These are phyloP conservation scores for Enoplosus armatus DNA, from an alignment of 2,797 vertebrate species.

Conservation along the genomic window DNA sequence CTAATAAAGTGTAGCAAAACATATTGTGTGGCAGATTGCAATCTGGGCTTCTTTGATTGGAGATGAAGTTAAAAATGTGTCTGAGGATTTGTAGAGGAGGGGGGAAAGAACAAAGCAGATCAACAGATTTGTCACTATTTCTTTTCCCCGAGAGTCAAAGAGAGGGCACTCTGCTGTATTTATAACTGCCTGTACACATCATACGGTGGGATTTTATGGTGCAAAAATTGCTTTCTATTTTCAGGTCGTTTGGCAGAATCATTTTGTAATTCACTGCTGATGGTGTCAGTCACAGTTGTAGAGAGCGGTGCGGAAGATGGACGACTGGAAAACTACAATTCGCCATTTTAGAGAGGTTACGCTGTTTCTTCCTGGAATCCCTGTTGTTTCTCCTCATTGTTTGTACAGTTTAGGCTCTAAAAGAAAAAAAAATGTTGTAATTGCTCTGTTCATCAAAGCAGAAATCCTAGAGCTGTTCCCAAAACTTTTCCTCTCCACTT, in stretches of 20 bases:
- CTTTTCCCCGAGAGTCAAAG: slow-evolving; percentile 51
- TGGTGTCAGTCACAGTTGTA: slow-evolving; percentile 26
- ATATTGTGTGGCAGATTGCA: slow-evolving; percentile 87
- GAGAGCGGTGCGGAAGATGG: background rate
- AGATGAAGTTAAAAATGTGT: slow-evolving; percentile 78
- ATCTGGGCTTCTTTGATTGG: slow-evolving; percentile 83
- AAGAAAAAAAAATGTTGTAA: slow-evolving; percentile 44
- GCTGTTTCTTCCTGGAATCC: background rate
- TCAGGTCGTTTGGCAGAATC: slow-evolving; percentile 53
- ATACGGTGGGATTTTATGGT: slow-evolving; percentile 23
- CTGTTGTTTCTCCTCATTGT: slow-evolving; percentile 1
- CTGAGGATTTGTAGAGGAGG: slow-evolving; percentile 63
- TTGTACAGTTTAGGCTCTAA: background rate
- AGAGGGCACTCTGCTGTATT: slow-evolving; percentile 36
- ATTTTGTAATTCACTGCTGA: slow-evolving; percentile 53
- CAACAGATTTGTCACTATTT: slow-evolving; percentile 66
- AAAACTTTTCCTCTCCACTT: slow-evolving; percentile 41
- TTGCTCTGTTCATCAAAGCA: slow-evolving; percentile 44
- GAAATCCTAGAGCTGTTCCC: slow-evolving; percentile 54
- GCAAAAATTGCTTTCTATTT: slow-evolving; percentile 47
- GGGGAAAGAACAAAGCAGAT: slow-evolving; percentile 47
- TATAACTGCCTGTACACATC: slow-evolving; percentile 35
- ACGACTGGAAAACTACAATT: background rate
- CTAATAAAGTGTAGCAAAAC: slow-evolving; percentile 85
- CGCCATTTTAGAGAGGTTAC: background rate